A percentile compares a stretch with the other conserved stretches of the same genome.
Evolutionary conservation across 1,140 invertebrate genomes (phyloP).

Genomic region (Procambarus clarkii): DNA sequence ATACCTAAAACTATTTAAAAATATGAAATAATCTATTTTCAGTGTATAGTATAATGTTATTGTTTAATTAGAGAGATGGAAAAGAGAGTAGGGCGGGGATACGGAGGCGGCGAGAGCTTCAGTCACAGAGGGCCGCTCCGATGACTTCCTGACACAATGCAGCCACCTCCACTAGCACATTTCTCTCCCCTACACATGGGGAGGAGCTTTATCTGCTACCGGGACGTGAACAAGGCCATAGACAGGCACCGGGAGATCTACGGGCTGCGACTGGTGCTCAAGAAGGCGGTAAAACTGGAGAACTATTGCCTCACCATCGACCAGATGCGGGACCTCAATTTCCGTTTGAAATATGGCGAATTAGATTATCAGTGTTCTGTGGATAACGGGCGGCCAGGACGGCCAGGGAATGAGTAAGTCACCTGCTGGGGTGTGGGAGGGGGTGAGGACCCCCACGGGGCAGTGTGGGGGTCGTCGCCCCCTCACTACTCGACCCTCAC

Average conservation of each 20-base stretch:
- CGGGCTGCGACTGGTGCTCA: conserved; percentile 68
- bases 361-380: conserved; percentile 71
- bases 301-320: conserved; percentile 68
- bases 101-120: not conserved
- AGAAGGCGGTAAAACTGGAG: conserved; percentile 69
- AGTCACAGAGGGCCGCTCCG: not conserved
- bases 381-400: conserved; percentile 67
- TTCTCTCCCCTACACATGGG: conserved; percentile 68
- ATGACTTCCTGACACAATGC: conserved; percentile 48
- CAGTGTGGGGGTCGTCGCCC: no score
- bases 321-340: conserved; percentile 71
- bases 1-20: no score
- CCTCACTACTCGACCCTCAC: not conserved
- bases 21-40: no score
- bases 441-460: not conserved
- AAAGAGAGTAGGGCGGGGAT: not conserved
- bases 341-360: conserved; percentile 70
- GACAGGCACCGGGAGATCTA: conserved; percentile 70
- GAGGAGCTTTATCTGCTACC: conserved; percentile 67
- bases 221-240: conserved; percentile 72
- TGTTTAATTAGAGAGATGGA: not conserved
- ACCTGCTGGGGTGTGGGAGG: not conserved
- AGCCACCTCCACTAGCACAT: conserved; percentile 53
- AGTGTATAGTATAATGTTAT: no score
- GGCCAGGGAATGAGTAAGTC: conserved; percentile 72